Conservation (phyloP, 1,140 invertebrate species). For the Drosophila auraria region DNA sequence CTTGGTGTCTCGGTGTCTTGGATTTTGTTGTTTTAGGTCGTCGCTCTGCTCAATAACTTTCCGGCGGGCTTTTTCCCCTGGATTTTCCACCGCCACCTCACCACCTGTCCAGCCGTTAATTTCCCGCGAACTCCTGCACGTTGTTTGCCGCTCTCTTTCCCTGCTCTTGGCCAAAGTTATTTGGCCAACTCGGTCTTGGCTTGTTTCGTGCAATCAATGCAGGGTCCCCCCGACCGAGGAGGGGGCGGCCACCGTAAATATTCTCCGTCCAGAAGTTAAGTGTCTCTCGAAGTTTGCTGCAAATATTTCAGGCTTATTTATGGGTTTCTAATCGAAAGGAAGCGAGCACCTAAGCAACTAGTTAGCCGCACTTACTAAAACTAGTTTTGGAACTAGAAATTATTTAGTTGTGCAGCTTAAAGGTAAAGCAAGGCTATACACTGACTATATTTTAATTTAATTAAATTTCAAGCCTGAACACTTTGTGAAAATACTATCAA, state of each 20-base stretch:
- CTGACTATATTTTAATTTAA: background rate
- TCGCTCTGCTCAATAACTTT: constrained; percentile 45
- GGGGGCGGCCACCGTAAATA: constrained; percentile 38
- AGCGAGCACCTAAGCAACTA: constrained; percentile 13
- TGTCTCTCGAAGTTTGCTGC: constrained; percentile 39
- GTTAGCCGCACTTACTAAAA: constrained; percentile 1
- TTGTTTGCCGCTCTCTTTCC: constrained; percentile 18
- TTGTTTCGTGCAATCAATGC: constrained; percentile 50
- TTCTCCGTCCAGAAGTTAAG: constrained; percentile 14
- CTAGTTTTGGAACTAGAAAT: background rate
- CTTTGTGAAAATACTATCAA: no score
- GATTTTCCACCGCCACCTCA: background rate
- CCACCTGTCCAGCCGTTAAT: constrained; percentile 33
- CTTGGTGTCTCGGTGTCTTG: constrained; percentile 5
- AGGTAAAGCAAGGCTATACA: no score
- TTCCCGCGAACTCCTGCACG: constrained; percentile 24
- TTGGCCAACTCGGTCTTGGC: constrained; percentile 66
- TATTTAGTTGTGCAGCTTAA: background rate
- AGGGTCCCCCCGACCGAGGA: background rate
- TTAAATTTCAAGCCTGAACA: background rate
- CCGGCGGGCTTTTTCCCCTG: background rate
- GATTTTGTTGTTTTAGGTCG: constrained; percentile 70
- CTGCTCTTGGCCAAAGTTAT: constrained; percentile 53
- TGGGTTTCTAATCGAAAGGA: constrained; percentile 42
- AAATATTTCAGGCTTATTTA: constrained; percentile 47